Conservation (phyloP, 2,797 vertebrate species). For the Dipus sagitta region DNA sequence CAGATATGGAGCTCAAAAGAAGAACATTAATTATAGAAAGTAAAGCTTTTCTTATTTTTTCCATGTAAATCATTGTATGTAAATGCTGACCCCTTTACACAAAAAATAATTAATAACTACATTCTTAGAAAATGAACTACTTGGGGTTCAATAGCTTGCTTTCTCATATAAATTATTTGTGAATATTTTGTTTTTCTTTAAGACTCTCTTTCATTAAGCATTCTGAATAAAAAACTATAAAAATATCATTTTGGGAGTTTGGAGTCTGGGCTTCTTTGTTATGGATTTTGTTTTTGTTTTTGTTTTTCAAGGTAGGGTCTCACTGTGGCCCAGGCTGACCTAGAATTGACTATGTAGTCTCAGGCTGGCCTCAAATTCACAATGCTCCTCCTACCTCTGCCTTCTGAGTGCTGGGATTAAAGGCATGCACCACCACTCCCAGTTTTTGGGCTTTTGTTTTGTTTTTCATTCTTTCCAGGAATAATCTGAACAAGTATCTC, state of each 20-base stretch:
- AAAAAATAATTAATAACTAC: background rate
- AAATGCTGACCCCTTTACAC: background rate
- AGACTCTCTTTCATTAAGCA: conserved; percentile 23
- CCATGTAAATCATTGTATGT: background rate
- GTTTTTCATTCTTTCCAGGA: background rate
- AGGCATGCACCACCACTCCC: too few species aligned
- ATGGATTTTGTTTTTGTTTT: background rate
- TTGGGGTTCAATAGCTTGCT: background rate
- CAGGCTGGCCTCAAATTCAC: too few species aligned
- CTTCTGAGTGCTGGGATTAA: too few species aligned
- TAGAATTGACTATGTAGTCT: too few species aligned
- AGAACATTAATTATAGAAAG: background rate
- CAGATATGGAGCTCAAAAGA: background rate
- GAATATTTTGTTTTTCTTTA: conserved; percentile 43
- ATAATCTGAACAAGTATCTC: background rate
- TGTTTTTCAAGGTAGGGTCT: too few species aligned
- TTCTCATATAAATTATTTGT: background rate
- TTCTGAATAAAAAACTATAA: conserved; percentile 1
- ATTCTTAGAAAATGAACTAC: conserved; percentile 13
- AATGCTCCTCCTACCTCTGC: too few species aligned
- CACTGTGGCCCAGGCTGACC: too few species aligned
- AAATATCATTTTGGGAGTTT: background rate
- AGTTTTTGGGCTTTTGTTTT: too few species aligned
- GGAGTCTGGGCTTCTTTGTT: background rate
- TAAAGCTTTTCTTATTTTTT: background rate